These are phyloP conservation scores for Callionymus lyra DNA, from an alignment of 2,113 vertebrate species.

Conservation along the genomic window DNA sequence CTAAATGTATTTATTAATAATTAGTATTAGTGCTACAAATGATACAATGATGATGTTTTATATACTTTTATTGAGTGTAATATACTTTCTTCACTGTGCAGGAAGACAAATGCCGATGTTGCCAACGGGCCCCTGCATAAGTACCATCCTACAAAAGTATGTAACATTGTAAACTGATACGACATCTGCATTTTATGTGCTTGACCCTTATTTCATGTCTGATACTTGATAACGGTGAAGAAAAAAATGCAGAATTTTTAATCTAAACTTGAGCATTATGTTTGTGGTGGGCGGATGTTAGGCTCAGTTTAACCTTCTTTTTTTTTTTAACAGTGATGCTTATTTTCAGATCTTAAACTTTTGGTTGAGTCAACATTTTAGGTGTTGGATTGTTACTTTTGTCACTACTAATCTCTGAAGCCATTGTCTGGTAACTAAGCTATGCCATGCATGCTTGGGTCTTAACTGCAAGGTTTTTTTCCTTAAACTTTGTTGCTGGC, in stretches of 20 bases:
- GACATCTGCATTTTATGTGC: constrained; percentile 63
- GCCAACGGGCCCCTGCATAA: constrained; percentile 36
- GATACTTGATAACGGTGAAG: constrained; percentile 63
- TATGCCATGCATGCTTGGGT: no score
- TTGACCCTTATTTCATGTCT: constrained; percentile 43
- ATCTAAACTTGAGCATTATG: no score
- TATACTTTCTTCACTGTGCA: constrained; percentile 45
- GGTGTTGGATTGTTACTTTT: no score
- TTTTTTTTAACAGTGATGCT: no score
- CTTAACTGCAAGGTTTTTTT: constrained; percentile 8
- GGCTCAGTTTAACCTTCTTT: no score
- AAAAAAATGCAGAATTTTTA: constrained; percentile 5
- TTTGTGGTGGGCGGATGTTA: no score
- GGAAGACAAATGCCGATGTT: constrained; percentile 39
- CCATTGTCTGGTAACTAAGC: no score
- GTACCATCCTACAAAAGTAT: constrained; percentile 51
- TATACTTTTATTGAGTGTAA: constrained; percentile 30
- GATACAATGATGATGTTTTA: constrained; percentile 8
- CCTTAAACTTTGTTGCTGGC: constrained; percentile 54
- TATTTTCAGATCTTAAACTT: no score
- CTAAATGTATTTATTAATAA: no score
- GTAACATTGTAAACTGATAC: constrained; percentile 68
- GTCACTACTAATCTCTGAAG: no score
- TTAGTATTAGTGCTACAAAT: constrained; percentile 32
- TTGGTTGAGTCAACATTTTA: no score